These are phyloP conservation scores for Chymomyza amoena DNA, from an alignment of 2,888 invertebrate species.

Conservation along the genomic window DNA sequence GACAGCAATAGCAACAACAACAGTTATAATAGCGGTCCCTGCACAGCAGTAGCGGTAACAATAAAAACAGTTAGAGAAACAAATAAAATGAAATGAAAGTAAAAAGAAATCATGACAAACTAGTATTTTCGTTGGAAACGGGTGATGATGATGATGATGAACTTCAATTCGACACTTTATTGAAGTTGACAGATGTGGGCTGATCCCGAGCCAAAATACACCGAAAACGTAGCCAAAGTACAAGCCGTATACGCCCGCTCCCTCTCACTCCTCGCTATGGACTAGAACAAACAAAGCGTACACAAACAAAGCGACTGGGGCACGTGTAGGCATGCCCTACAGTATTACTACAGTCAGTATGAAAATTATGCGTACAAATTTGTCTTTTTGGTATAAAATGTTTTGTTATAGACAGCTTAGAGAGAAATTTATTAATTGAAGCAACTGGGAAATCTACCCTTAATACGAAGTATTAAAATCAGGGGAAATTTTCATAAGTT, in stretches of 20 bases:
- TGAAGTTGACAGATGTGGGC: constrained; percentile 77
- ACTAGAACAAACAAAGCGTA: neutral
- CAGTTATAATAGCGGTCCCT: constrained; percentile 23
- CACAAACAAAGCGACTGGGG: neutral
- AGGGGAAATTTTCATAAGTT: no score
- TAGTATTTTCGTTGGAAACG: constrained; percentile 16
- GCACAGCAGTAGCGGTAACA: constrained; percentile 63
- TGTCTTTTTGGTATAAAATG: no score
- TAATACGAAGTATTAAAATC: no score
- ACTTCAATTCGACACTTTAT: constrained; percentile 74
- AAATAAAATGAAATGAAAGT: constrained; percentile 30
- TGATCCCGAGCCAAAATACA: constrained; percentile 18
- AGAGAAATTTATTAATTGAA: no score
- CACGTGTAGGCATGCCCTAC: neutral
- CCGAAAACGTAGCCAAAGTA: neutral
- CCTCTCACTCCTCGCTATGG: neutral
- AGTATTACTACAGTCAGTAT: neutral
- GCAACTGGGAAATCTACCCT: no score
- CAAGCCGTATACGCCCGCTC: neutral
- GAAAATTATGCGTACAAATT: no score
- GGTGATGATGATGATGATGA: constrained; percentile 73
- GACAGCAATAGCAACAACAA: constrained; percentile 40
- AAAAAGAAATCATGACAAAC: constrained; percentile 52
- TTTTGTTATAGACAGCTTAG: no score
- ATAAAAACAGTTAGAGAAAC: constrained; percentile 46